Percentiles rank a stretch among this genome's conserved stretches.
Conservation (phyloP, 1,140 invertebrate genomes). For the Pogonomyrmex barbatus region DNA sequence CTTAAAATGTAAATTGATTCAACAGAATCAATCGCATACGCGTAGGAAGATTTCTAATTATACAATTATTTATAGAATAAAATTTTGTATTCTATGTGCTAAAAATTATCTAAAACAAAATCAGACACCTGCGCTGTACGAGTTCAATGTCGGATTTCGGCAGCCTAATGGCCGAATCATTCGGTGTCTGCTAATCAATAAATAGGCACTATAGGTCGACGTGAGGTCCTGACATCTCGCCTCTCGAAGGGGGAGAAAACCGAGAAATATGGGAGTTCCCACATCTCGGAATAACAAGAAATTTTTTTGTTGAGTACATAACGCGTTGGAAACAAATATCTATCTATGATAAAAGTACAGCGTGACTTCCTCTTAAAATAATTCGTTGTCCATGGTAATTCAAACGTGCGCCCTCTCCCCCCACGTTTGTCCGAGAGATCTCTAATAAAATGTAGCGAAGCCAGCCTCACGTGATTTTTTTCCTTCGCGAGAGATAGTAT, state of each 20-base stretch:
- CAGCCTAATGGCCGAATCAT: constrained; percentile 54
- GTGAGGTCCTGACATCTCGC: constrained; percentile 70
- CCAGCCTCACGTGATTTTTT: constrained; percentile 44
- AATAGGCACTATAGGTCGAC: constrained; percentile 76
- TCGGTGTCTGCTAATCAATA: constrained; percentile 67
- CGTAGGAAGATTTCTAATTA: too few species aligned
- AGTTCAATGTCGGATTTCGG: neutral
- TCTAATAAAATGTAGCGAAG: constrained; percentile 36
- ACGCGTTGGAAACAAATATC: constrained; percentile 19
- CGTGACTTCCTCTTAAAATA: constrained; percentile 45
- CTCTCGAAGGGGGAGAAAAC: constrained; percentile 27
- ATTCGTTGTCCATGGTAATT: constrained; percentile 60
- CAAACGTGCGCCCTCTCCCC: neutral
- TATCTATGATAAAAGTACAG: neutral
- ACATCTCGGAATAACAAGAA: neutral
- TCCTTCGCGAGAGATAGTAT: neutral
- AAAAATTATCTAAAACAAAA: neutral
- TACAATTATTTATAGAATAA: too few species aligned
- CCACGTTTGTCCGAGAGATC: neutral
- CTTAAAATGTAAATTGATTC: too few species aligned
- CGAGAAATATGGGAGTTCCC: neutral
- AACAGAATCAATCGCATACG: too few species aligned
- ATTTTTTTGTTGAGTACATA: neutral
- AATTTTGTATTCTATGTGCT: too few species aligned
- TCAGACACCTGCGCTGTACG: neutral